Conservation (phyloP, 2,113 vertebrate genomes). For the Tapirus terrestris region DNA sequence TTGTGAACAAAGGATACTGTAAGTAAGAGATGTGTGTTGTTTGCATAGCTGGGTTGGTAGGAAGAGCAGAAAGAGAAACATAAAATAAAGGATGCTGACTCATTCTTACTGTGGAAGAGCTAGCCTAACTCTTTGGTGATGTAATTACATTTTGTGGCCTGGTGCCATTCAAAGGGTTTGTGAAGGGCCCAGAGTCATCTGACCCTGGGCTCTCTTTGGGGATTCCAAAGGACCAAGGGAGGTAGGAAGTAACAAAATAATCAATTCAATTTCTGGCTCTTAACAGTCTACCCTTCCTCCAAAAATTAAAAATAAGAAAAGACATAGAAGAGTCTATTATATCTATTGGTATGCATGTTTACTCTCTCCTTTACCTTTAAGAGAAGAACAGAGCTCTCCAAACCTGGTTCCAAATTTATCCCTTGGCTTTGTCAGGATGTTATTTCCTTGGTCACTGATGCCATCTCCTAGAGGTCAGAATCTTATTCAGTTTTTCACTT, state of each 20-base stretch:
- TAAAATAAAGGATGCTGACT: not conserved
- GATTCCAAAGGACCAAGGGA: too few species aligned
- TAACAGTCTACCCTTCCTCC: not conserved
- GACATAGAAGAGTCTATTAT: not conserved
- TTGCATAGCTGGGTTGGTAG: not conserved
- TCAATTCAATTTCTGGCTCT: not conserved
- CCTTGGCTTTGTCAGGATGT: not conserved
- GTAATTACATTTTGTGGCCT: not conserved
- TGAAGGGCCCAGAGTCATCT: not conserved
- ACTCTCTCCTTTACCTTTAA: not conserved
- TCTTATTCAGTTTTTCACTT: not conserved
- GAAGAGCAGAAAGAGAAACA: not conserved
- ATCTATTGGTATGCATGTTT: not conserved
- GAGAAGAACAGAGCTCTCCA: not conserved
- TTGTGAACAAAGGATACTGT: not conserved
- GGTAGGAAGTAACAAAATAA: not conserved
- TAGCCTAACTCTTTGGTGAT: not conserved
- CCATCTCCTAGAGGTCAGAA: not conserved
- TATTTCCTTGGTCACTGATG: not conserved
- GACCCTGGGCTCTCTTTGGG: not conserved
- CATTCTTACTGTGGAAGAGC: not conserved
- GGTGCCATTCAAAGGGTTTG: not conserved
- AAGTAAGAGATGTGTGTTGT: not conserved
- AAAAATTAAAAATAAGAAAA: not conserved
- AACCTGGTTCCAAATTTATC: not conserved